These are phyloP conservation scores for Macrocentrus cingulum DNA, from an alignment of 1,140 invertebrate genomes.

Conservation along the genomic window DNA sequence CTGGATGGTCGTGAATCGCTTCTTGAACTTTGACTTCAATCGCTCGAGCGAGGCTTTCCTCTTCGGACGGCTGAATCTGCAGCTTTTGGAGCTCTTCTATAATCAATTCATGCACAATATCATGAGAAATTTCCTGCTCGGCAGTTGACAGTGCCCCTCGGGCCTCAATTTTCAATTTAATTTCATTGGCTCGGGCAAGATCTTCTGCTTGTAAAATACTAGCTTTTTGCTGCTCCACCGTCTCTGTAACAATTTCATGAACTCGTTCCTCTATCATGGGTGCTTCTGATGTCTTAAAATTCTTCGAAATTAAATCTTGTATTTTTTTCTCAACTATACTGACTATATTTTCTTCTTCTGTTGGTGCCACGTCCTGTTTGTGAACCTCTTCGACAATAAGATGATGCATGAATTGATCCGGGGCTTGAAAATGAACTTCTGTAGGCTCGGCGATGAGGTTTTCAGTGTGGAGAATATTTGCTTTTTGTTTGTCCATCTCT, in stretches of 20 bases:
- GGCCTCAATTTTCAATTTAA: too few species aligned
- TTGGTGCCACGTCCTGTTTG: neutral
- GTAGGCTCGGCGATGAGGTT: neutral
- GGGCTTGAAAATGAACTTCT: neutral
- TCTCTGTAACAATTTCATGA: too few species aligned
- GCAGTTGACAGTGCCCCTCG: too few species aligned
- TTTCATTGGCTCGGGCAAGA: too few species aligned
- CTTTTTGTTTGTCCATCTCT: neutral
- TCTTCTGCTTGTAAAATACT: too few species aligned
- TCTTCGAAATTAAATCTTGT: too few species aligned
- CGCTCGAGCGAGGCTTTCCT: constrained; percentile 22
- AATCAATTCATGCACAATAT: constrained; percentile 19
- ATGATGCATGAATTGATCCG: neutral
- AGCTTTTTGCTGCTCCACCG: too few species aligned
- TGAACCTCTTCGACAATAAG: neutral
- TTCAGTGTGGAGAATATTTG: neutral
- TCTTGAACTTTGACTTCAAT: constrained; percentile 20
- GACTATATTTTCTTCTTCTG: neutral
- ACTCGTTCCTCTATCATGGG: too few species aligned
- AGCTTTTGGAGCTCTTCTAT: constrained; percentile 9
- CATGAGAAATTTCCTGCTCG: neutral
- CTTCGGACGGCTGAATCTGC: constrained; percentile 13
- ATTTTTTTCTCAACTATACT: too few species aligned
- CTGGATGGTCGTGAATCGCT: neutral
- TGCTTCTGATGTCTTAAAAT: too few species aligned